phyloP scores from a whole-genome alignment of 2,113 vertebrate genomes.

The Chionomys nivalis region DNA sequence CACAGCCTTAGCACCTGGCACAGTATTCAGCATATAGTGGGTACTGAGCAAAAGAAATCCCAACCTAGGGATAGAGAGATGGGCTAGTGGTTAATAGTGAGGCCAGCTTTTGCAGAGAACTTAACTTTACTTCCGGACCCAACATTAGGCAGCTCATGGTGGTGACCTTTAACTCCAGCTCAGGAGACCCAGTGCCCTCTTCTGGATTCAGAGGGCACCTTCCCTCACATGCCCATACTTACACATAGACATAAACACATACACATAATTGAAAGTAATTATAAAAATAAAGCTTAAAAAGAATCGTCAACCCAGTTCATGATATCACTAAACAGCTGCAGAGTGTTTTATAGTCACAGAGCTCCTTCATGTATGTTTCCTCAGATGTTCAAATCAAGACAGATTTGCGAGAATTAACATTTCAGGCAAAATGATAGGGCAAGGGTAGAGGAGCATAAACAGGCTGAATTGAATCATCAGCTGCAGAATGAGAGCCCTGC shows the following conservation, averaged over 20 bases:
- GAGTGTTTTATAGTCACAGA: neutral
- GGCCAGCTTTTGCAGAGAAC: neutral
- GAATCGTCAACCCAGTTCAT: neutral
- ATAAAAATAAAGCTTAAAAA: neutral
- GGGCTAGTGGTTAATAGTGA: neutral
- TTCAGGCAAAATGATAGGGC: neutral
- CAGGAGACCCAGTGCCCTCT: neutral
- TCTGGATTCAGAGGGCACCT: neutral
- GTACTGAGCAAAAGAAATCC: neutral
- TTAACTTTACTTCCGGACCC: neutral
- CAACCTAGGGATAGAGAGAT: neutral
- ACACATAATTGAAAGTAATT: neutral
- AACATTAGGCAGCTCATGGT: neutral
- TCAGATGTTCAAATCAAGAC: constrained; percentile 47
- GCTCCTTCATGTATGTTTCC: constrained; percentile 35
- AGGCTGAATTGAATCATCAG: constrained; percentile 23
- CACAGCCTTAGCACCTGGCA: neutral
- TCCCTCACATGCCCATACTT: neutral
- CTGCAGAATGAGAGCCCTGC: neutral
- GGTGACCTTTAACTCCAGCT: neutral
- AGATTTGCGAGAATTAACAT: constrained; percentile 37
- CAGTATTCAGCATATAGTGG: no score
- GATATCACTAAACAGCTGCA: neutral
- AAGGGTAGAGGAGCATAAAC: constrained; percentile 4
- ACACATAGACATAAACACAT: neutral